Percentiles rank a stretch among this genome's conserved stretches.
phyloP scores from a whole-genome alignment of 2,113 vertebrate species.

The Neodontobutis hainanensis region DNA sequence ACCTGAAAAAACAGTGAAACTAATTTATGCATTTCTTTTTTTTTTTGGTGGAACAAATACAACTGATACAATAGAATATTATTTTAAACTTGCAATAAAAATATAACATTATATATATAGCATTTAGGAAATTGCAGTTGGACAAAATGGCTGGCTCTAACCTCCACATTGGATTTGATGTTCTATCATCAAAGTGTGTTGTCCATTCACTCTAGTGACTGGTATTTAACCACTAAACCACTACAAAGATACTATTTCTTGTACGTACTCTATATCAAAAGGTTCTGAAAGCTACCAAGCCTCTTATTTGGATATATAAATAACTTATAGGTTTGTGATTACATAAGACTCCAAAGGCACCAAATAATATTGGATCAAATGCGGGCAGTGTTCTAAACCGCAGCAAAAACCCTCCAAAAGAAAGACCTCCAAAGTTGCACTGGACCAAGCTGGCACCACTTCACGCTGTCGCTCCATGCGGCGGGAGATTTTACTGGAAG shows the following conservation, averaged over 20 bases:
- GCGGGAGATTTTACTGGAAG: slow-evolving; percentile 45
- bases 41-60: no score
- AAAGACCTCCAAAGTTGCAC: slow-evolving; percentile 25
- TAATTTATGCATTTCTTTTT: no score
- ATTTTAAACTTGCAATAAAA: no score
- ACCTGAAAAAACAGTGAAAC: no score
- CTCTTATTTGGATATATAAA: slow-evolving; percentile 23
- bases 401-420: slow-evolving; percentile 33
- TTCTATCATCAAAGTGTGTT: background rate
- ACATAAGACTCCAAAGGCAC: slow-evolving; percentile 21
- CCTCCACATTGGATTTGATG: background rate
- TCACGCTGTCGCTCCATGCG: slow-evolving; percentile 15
- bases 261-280: background rate
- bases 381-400: slow-evolving; percentile 31
- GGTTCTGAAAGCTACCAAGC: background rate
- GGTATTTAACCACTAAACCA: background rate
- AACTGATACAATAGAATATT: no score
- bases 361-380: slow-evolving; percentile 22
- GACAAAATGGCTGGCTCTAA: background rate
- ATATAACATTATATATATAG: no score
- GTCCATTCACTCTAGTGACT: background rate
- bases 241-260: background rate
- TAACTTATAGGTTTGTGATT: slow-evolving; percentile 28
- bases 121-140: no score
- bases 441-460: slow-evolving; percentile 38